Base-by-base conservation (phyloP, 2,888 invertebrate genomes). In the Eupelmus urozonus region DNA sequence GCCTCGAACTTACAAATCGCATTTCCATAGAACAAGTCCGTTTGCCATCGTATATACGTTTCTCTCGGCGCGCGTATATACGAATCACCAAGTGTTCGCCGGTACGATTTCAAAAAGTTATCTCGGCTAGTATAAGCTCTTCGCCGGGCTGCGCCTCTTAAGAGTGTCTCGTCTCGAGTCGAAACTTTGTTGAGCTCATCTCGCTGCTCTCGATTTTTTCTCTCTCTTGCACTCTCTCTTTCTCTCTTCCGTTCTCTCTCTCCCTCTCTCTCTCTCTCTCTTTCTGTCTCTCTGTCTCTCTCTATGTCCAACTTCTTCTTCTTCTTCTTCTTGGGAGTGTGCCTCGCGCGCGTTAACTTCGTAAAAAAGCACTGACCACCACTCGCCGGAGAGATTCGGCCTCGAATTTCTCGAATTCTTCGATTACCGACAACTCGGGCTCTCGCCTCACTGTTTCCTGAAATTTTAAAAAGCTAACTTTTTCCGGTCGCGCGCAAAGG, bases 1-100 rank as follows among this genome's bases (percentile, higher is more conserved):
- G 16, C 81, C 82, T 85, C 83, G 84, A 87, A 87, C 85, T 87
- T 83, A 81, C 81, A 83, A 85, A 86, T 86, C 81, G 83, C 83
- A 88, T 88, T 89, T 88, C 85, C 87, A 87, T 86, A 83, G 82
- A 86, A 86, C 87, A 86, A 87, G 85, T 84, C 82, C 81, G 66
- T 79, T 72, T 76, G 66, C 78, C 78, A 77, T 73, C 71, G 53
- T 67, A 76, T 18, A 59, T 49, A 13, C 25, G 3, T 18, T 18
- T 20, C 16, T 7, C 23, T 27, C 27, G 18, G 45, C 49, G 51
- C 27, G 34, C 72, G 59, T 76, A 42, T 66, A 34, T 65, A 27
- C 63, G 34, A n/a, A 59, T 2, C 23, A 55, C 34, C 2, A n/a
- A n/a, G n/a, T n/a, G 42, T 55, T 34, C n/a, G n/a, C 27, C 40